Evolutionary conservation across 2,113 vertebrate genomes (phyloP).

Genomic region (Megaceryle torquata): DNA sequence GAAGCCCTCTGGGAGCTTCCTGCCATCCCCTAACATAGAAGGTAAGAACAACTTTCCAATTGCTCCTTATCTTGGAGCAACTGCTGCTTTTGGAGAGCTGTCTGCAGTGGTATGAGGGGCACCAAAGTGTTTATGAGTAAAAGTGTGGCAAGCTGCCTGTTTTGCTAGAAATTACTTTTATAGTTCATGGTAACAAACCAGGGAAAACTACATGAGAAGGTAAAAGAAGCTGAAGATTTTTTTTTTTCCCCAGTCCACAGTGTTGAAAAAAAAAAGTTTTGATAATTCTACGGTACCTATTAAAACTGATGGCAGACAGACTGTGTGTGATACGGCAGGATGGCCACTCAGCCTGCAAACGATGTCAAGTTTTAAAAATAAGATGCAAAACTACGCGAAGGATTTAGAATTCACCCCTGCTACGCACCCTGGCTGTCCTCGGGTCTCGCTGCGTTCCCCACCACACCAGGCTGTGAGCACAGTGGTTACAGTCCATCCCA

Average conservation of each 20-base stretch:
- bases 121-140: not conserved
- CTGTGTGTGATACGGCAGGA: rapidly evolving
- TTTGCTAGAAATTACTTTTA: not conserved
- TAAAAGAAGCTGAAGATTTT: not conserved
- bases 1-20: not conserved
- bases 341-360: not conserved
- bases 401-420: not conserved
- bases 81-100: not conserved
- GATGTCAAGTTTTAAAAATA: not conserved
- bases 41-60: not conserved
- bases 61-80: not conserved
- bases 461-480: not conserved
- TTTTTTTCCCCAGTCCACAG: not conserved
- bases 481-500: not conserved
- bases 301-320: not conserved
- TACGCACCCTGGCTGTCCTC: not conserved
- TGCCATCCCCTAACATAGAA: not conserved
- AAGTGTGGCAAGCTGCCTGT: not conserved
- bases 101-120: not conserved
- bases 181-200: not conserved
- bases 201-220: not conserved
- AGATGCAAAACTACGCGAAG: not conserved
- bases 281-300: not conserved
- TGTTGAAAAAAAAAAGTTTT: rapidly evolving
- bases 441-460: not conserved